Conservation (phyloP, 2,888 invertebrate genomes). For the Drosophila greeni region DNA sequence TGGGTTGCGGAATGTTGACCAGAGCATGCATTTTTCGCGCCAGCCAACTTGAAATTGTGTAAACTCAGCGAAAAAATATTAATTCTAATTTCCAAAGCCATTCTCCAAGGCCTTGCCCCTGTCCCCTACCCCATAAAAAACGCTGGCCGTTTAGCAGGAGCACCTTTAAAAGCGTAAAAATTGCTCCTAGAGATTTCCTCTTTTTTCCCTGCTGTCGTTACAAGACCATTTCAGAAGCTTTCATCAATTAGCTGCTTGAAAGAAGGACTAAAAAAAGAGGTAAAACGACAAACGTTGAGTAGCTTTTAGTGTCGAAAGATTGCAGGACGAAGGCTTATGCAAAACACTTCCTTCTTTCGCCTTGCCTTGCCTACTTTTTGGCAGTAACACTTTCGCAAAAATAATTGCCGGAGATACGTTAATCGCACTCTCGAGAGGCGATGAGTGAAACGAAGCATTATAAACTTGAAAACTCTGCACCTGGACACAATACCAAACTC, state of each 20-base stretch:
- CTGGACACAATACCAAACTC: not conserved
- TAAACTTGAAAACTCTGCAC: not conserved
- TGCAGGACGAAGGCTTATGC: slow-evolving; percentile 53
- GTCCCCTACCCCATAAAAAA: slow-evolving; percentile 37
- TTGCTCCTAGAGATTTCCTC: slow-evolving; percentile 31
- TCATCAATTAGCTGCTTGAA: slow-evolving; percentile 65
- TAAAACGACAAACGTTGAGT: slow-evolving; percentile 47
- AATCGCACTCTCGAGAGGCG: slow-evolving; percentile 18
- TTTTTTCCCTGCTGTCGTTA: slow-evolving; percentile 12
- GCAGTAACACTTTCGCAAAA: slow-evolving; percentile 44
- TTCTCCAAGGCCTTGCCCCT: slow-evolving; percentile 11
- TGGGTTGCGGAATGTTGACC: slow-evolving; percentile 52
- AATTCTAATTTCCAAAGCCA: slow-evolving; percentile 68
- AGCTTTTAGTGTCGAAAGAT: slow-evolving; percentile 64
- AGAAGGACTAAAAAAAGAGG: slow-evolving; percentile 12
- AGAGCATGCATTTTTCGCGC: slow-evolving; percentile 61
- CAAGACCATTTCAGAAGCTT: slow-evolving; percentile 31
- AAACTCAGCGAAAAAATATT: slow-evolving; percentile 66
- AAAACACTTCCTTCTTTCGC: slow-evolving; percentile 36
- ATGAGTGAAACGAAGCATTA: slow-evolving; percentile 24
- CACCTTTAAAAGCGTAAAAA: slow-evolving; percentile 57
- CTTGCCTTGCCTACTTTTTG: slow-evolving; percentile 55
- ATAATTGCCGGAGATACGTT: slow-evolving; percentile 49
- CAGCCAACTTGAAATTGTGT: slow-evolving; percentile 71
- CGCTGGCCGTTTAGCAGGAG: slow-evolving; percentile 46